These are phyloP conservation scores for Elephantulus edwardii DNA, from an alignment of 2,113 vertebrate species.

Conservation along the genomic window DNA sequence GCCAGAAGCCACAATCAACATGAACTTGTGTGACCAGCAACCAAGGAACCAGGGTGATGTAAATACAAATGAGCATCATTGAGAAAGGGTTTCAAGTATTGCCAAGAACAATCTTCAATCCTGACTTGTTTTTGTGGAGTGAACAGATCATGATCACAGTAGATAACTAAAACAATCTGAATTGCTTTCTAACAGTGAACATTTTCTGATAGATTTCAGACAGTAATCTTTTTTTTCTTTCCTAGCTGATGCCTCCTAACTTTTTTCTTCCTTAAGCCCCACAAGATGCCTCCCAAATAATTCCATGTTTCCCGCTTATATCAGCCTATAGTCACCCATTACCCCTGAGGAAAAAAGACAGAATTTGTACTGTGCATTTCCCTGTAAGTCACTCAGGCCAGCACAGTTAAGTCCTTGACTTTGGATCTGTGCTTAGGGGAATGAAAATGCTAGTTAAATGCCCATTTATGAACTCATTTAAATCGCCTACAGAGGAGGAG, in stretches of 20 bases:
- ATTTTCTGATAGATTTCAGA: not conserved
- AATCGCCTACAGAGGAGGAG: not conserved
- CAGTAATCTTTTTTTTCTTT: not conserved
- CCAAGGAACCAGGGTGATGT: not conserved
- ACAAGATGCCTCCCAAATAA: not conserved
- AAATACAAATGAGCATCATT: not conserved
- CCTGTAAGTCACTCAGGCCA: not conserved
- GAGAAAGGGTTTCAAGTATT: not conserved
- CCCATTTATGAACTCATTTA: not conserved
- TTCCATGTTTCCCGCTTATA: not conserved
- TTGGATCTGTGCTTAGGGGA: not conserved
- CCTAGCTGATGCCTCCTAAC: not conserved
- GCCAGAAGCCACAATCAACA: constrained; percentile 17
- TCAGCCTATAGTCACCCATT: not conserved
- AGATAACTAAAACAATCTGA: constrained; percentile 9
- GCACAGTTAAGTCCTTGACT: not conserved
- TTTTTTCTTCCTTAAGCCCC: not conserved
- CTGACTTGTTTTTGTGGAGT: not conserved
- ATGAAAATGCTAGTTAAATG: not conserved
- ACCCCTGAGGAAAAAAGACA: not conserved
- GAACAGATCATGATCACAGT: not conserved
- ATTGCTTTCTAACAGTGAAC: not conserved
- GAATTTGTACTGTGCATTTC: not conserved
- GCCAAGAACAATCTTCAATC: not conserved
- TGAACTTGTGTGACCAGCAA: constrained; percentile 7